Evolutionary conservation across 2,888 invertebrate species (phyloP), one percentile per base, ranked within the genome.

Genomic region (Clitarchus hookeri): DNA sequence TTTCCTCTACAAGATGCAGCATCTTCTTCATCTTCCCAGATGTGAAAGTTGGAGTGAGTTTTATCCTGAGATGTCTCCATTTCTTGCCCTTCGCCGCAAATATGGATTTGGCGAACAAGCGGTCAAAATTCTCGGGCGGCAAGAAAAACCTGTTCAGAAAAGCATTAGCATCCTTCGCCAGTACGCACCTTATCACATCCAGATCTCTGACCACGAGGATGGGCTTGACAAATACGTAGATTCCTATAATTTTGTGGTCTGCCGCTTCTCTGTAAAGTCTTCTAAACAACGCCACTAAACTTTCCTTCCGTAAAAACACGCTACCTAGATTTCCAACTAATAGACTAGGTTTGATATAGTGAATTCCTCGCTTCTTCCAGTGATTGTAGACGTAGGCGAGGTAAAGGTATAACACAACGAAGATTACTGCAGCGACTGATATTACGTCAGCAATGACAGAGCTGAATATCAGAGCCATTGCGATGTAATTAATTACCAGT

Each of bases 11-110:
- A 8, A 82, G 13, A 12, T 27, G 82, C 16, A 82, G 23, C 82
- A 82, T 82, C 82, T n/a, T 82, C 36, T 36, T 82, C 36, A 82
- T 27, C 36, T 82, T 82, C 8, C 82, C 82, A 26, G 82, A 82
- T 16, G 36, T 36, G 44, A 82, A 82, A 26, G 82, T 82, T 13
- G 82, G 27, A 8, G 36, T 36, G 8, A 82, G 23, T 19, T 82
- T 82, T 8, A 44, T 36, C 44, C 82, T 82, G 8, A 82, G 44
- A 36, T 82, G 82, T 36, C 36, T 82, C 82, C 82, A 82, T 26
- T 44, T 27, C 44, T 27, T 36, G 27, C 82, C 82, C 23, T 82
- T 82, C 19, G 44, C 13, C 19, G 44, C 19, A 36, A 82, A 12
- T 3, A 82, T 3, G 19, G 16, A 25, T 36, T 12, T 26, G 36